Base-by-base conservation (phyloP, 2,797 vertebrate genomes). In the Pseudomugil tenellus region DNA sequence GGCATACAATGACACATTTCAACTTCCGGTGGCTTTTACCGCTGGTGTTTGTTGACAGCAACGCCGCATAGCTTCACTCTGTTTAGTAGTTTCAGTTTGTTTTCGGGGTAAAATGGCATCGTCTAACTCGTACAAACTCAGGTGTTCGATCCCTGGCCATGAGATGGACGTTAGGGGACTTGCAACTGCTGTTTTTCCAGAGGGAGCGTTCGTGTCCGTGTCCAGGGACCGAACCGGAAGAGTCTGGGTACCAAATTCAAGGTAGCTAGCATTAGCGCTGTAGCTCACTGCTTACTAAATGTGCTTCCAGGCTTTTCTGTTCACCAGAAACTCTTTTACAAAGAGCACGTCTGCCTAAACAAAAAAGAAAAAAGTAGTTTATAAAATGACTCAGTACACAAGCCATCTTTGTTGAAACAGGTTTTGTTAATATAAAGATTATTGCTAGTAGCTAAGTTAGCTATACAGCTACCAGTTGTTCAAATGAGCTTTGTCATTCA, bases 121-220 rank as follows among this genome's bases (percentile, higher is more conserved):
- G 6, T 63, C 76, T 2, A 92, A 89, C 58, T 88, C 79, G 3
- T 99, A 95, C 85, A 96, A 94, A 84, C 95, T 99, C 65, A 93
- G 97, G 66, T 98, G 96, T 84, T 96, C 96, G 3, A 88, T 99
- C 34, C 82, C 89, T 8, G 97, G 95, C 1, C 98, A 99, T 23
- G 96, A 96, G 59, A 94, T 98, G 94, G 98, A 99, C 70, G 96
- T 99, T 0, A 91, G 97, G 28, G 98, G 97, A 14, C 89, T 99
- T 54, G 77, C 90, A 1, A 57, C 92, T 2, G 86, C 93, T 2
- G 41, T 82, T 23, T 96, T 95, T 16, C 96, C 96, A 0, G 89
- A 92, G 0, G 97, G 96, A 49, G 91, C 95, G 2, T 98, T 99
- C 84, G 96, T 98, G 56, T 98, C 98, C 0, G 98, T 96, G 59